Base-by-base conservation (phyloP, 2,888 invertebrate genomes). In the Fissipunctia ypsillon region DNA sequence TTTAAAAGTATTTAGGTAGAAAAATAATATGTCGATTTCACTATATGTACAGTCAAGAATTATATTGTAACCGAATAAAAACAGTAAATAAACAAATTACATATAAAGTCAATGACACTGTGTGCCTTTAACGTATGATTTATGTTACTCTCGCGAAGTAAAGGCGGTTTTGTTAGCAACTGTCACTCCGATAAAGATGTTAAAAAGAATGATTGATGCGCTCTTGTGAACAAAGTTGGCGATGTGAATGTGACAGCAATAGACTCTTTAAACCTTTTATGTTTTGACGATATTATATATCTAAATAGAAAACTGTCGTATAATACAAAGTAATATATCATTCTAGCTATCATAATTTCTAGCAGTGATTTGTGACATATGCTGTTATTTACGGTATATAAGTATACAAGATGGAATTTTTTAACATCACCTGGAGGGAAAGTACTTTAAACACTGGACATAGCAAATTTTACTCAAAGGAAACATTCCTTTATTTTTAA, bases 121-220 rank as follows among this genome's bases (percentile, higher is more conserved):
- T 52, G 68, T 52, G 45, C 45, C 41, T 60, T 1, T 41, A 41
- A 7, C 1, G 25, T 43, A 57, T 45, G 14, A 16, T 75, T 12
- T 73, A 64, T 64, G 60, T 67, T 69, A 60, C 66, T 63, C 12
- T 52, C 54, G 38, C 19, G 31, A 71, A 54, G 50, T 71, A 50
- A 74, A 81, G 38, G 76, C 48, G 48, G 57, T 68, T 85, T 83
- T 80, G 68, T 69, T 59, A 69, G 76, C 60, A 67, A 48, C 59
- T 83, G 81, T 73, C 76, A 72, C 60, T 61, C 31, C 22, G 64
- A 67, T 69, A 65, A 78, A 75, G 60, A 72, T 63, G 66, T 71
- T 79, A 69, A 69, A 68, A 83, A 81, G 68, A 61, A 84, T 85
- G 88, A 89, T 89, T 80, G 84, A 89, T 88, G 87, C n/a, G 68